These are phyloP conservation scores for Podilymbus podiceps DNA, from an alignment of 2,113 vertebrate species.

Conservation along the genomic window DNA sequence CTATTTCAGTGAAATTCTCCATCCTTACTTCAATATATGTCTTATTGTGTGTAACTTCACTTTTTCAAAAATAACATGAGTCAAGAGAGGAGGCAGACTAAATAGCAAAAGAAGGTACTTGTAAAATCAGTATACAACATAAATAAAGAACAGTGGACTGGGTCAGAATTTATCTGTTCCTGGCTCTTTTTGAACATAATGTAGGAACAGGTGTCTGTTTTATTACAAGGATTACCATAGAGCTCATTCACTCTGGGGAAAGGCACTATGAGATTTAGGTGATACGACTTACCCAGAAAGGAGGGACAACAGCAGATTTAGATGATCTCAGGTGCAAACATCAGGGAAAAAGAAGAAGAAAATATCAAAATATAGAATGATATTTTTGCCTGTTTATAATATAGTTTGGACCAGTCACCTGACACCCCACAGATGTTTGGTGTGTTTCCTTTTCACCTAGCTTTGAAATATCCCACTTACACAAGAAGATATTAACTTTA, in stretches of 20 bases:
- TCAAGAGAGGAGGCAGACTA: background rate
- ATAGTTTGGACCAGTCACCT: background rate
- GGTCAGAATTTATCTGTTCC: background rate
- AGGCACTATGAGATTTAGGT: background rate
- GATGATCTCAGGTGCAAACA: background rate
- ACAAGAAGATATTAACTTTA: background rate
- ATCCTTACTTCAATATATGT: background rate
- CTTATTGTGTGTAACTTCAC: background rate
- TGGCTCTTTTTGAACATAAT: background rate
- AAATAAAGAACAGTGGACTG: background rate
- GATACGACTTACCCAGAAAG: background rate
- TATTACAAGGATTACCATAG: background rate
- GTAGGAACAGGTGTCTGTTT: background rate
- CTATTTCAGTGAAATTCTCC: background rate
- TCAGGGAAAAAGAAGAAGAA: background rate
- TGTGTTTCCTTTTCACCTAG: background rate
- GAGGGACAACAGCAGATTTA: background rate
- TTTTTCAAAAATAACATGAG: background rate
- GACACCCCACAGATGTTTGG: background rate
- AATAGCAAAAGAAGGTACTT: background rate
- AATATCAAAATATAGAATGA: background rate
- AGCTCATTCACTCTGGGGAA: background rate
- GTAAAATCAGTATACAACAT: background rate
- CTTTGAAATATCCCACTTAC: background rate
- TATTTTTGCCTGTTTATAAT: background rate